Base-by-base conservation (phyloP, 2,888 invertebrate genomes). In the Orthosia gracilis region DNA sequence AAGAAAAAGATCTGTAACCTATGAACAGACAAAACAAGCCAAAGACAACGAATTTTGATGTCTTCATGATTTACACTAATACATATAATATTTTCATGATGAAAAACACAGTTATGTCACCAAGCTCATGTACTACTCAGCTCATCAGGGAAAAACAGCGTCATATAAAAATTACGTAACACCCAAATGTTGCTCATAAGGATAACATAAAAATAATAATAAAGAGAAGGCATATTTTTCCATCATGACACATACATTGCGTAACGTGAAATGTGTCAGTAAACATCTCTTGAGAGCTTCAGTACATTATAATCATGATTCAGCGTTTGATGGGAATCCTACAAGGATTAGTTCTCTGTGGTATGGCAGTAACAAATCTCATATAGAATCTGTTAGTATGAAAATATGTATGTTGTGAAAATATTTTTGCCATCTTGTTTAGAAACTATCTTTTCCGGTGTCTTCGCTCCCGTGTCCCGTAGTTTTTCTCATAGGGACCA, bases 241-340 rank as follows among this genome's bases (percentile, higher is more conserved):
- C 55, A 67, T 54, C 73, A 78, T 74, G 75, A 69, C 69, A 64
- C 26, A 73, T 52, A 66, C 62, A 68, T 50, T 47, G 50, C 59
- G 23, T 58, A 78, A 79, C 26, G 73, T 62, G 63, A 81, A 74
- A 78, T 74, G 73, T 86, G 79, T 78, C 82, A 73, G 82, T 66
- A 52, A 59, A 55, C 69, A 61, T 73, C 87, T 86, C 85, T 47
- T 2, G 87, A 80, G 82, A 59, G 71, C 78, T 75, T 57, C 61
- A 73, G 75, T 75, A 82, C 85, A 86, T 78, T 75, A 86, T 67
- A 82, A 86, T 76, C 87, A 80, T 78, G 79, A 85, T 63, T 82
- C 80, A 75, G 70, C 74, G 57, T 74, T 74, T 72, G 65, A 81
- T 76, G 67, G 63, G 64, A 76, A 80, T 50, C 47, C 72, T 76